Conservation (phyloP, 1,140 invertebrate genomes). For the Cydia strobilella region DNA sequence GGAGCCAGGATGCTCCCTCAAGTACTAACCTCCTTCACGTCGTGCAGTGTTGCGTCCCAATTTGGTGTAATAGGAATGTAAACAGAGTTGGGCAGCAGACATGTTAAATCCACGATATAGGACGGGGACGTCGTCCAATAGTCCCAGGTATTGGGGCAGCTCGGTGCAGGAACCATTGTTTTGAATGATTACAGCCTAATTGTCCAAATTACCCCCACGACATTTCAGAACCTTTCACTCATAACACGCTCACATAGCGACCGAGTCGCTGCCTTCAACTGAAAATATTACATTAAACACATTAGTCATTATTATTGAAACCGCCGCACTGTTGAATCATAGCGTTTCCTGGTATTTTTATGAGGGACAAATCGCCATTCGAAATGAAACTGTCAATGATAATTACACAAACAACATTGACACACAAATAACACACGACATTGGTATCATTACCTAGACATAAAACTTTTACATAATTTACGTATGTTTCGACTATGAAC, state of each 20-base stretch:
- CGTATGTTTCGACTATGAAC: conserved; percentile 44
- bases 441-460: conserved; percentile 54
- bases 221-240: conserved; percentile 69
- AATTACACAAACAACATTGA: conserved; percentile 69
- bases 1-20: conserved; percentile 43
- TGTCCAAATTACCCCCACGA: conserved; percentile 62
- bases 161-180: conserved; percentile 85
- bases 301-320: conserved; percentile 66
- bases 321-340: conserved; percentile 72
- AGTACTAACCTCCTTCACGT: conserved; percentile 90
- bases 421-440: conserved; percentile 43
- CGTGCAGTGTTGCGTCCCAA: conserved; percentile 87
- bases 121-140: conserved; percentile 83
- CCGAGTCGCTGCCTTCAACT: conserved; percentile 57
- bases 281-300: conserved; percentile 60
- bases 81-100: conserved; percentile 92
- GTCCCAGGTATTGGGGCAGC: conserved; percentile 81
- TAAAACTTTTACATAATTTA: conserved; percentile 62
- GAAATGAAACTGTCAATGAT: conserved; percentile 73
- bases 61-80: conserved; percentile 86
- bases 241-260: conserved; percentile 55
- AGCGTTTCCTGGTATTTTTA: conserved; percentile 80
- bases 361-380: conserved; percentile 74
- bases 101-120: conserved; percentile 86
- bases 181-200: conserved; percentile 57